phyloP scores from a whole-genome alignment of 2,797 vertebrate genomes.

The Okamejei kenojei region DNA sequence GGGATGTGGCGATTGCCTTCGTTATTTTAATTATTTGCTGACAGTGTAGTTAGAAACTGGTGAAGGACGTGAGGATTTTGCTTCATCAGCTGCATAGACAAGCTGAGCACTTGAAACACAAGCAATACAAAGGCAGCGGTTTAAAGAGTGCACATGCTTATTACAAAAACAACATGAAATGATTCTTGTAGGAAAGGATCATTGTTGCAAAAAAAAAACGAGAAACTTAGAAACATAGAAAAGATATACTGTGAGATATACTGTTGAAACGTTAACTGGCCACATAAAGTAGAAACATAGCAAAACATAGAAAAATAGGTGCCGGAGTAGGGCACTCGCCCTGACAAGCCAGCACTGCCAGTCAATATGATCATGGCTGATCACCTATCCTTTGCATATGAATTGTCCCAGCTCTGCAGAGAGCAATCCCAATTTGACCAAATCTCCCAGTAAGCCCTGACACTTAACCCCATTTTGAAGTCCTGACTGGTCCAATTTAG shows the following conservation, averaged over 20 bases:
- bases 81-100: not conserved
- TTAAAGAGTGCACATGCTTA: not conserved
- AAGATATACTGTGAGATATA: not conserved
- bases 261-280: too few relatives aligned
- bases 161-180: not conserved
- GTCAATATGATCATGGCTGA: too few relatives aligned
- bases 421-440: too few relatives aligned
- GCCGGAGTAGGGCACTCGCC: too few relatives aligned
- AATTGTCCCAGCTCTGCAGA: too few relatives aligned
- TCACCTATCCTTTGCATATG: too few relatives aligned
- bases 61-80: not conserved
- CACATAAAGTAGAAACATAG: not conserved
- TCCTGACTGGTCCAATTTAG: too few relatives aligned
- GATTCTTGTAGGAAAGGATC: not conserved
- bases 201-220: not conserved
- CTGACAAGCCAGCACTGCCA: too few relatives aligned
- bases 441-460: too few relatives aligned
- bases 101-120: slow-evolving; percentile 1
- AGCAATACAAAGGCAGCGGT: not conserved
- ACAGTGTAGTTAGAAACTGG: not conserved
- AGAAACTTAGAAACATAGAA: not conserved
- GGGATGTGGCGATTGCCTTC: not conserved
- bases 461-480: too few relatives aligned
- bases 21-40: slow-evolving; percentile 14
- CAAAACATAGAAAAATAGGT: not conserved